Conservation (phyloP, 2,888 invertebrate genomes). For the Caenorhabditis becei region DNA sequence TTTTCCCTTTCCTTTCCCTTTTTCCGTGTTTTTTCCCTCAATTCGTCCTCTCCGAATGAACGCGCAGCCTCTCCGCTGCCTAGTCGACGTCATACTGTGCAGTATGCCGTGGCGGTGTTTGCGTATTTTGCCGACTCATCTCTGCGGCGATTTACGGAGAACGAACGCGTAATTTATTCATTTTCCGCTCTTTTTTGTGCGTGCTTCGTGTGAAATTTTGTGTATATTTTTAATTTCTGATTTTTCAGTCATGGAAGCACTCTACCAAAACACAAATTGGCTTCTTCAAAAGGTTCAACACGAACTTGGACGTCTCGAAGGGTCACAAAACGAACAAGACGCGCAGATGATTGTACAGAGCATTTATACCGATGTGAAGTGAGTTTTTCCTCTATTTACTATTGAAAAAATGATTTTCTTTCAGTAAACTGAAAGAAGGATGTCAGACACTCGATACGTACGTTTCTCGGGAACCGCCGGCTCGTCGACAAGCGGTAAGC, state of each 20-base stretch:
- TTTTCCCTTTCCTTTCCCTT: background rate
- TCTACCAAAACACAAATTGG: conserved; percentile 77
- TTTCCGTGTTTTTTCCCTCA: background rate
- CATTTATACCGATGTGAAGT: conserved; percentile 75
- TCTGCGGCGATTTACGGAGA: conserved; percentile 24
- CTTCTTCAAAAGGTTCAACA: conserved; percentile 74
- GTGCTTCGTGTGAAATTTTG: too few relatives aligned
- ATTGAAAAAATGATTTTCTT: conserved; percentile 15
- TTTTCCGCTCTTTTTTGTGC: background rate
- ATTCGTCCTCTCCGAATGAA: too few relatives aligned
- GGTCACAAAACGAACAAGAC: conserved; percentile 73
- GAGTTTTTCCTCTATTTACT: conserved; percentile 26
- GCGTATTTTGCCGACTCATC: conserved; percentile 48
- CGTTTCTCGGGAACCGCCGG: conserved; percentile 74
- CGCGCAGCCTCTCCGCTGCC: too few relatives aligned
- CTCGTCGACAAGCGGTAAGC: conserved; percentile 65
- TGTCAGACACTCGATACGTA: conserved; percentile 69
- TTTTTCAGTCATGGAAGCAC: conserved; percentile 73
- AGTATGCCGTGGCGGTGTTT: conserved; percentile 43
- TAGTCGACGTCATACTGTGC: conserved; percentile 33
- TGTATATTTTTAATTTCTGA: too few relatives aligned
- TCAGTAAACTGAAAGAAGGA: conserved; percentile 71
- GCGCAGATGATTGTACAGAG: conserved; percentile 75
- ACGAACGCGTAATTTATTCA: background rate
- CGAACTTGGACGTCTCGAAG: conserved; percentile 73